Base-by-base conservation (phyloP, 2,888 invertebrate species). In the Lithodes maja region DNA sequence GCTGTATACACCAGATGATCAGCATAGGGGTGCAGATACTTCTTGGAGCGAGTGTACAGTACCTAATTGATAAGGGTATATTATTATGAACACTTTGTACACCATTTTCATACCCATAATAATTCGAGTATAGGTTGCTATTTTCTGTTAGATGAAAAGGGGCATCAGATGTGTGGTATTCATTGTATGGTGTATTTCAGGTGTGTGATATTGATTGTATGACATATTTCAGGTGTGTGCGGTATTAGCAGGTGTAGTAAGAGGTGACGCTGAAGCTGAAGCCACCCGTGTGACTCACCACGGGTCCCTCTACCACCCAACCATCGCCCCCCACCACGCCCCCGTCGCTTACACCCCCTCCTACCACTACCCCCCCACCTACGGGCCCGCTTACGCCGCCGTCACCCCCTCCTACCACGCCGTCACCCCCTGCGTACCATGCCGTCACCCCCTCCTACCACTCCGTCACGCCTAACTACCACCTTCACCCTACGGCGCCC, bases 241-340 rank as follows among this genome's bases (percentile, higher is more conserved):
- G 15, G 33, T 86, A 17, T n/a, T 71, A 3, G 54, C 50, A 33
- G 71, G 54, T 53, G 80, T 33, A 71, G 80, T 80, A n/a, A 61
- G 33, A 33, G 81, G 80, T 2, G 85, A 77, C 2, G 86, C 86
- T 12, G 80, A 86, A 15, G 69, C 86, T 3, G 81, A 86, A 52
- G 53, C 86, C 1, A 80, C 86, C 50, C 7, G 54, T 17, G 50
- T 86, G 12, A 55, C 85, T 50, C 85, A 85, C 7, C 85, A 78
- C 52, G 85, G 85, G 17, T 68, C 85, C 15, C 52, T 50, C 15
- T 78, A 78, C 53, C 78, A 78, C 69, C 54, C 33, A 15, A 49
- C 84, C 9, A 61, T 55, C 49, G 50, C 69, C n/a, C 80, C 79
- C 7, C 2, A 75, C 69, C 83, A 71, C 54, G 33, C 33, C 74